phyloP scores from a whole-genome alignment of 2,888 invertebrate genomes.

The Cephus nigrinus region DNA sequence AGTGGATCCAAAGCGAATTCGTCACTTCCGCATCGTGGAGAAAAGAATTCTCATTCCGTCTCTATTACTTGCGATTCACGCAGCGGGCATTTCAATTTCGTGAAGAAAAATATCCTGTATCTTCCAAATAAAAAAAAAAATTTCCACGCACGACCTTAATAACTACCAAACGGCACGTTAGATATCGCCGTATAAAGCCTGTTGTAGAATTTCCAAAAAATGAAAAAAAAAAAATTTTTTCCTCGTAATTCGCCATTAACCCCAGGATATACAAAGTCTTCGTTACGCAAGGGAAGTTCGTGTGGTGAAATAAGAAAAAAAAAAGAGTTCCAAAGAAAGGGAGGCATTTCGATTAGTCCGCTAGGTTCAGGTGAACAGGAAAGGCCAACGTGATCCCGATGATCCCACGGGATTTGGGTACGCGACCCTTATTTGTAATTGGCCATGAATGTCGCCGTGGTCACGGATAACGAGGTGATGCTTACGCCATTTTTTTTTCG shows the following conservation, averaged over 20 bases:
- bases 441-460: constrained; percentile 34
- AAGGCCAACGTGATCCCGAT: constrained; percentile 36
- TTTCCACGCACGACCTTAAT: neutral
- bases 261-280: neutral
- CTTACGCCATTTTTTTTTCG: constrained; percentile 8
- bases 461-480: constrained; percentile 19
- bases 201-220: neutral
- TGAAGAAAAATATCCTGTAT: no score
- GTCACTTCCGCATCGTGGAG: constrained; percentile 25
- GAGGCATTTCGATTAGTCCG: neutral
- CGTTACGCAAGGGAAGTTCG: neutral
- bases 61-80: neutral
- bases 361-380: constrained; percentile 30
- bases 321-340: neutral
- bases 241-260: neutral
- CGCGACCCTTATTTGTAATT: constrained; percentile 45
- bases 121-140: neutral
- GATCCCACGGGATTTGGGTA: constrained; percentile 39
- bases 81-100: neutral
- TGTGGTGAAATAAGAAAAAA: neutral
- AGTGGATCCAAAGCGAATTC: constrained; percentile 54
- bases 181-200: neutral
- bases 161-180: neutral
- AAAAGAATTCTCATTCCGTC: neutral
- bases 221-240: neutral